Evolutionary conservation across 2,113 vertebrate genomes (phyloP).

Genomic region (Kryptolebias marmoratus): DNA sequence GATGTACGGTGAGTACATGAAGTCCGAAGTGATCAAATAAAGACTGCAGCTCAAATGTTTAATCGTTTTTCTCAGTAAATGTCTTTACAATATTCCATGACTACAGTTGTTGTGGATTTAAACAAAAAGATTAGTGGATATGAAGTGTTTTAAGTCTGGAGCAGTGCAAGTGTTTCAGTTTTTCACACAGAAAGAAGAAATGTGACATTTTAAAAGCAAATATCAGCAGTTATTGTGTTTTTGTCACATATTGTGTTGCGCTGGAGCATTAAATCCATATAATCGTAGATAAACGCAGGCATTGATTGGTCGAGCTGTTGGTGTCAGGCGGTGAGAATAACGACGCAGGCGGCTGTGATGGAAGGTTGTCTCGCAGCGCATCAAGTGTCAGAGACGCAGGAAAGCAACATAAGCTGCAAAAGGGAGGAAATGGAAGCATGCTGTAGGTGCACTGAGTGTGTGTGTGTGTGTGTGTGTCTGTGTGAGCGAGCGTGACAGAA

Average conservation of each 20-base stretch:
- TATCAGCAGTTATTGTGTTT: background rate
- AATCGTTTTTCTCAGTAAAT: background rate
- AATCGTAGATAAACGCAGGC: constrained; percentile 4
- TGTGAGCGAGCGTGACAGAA: constrained; percentile 11
- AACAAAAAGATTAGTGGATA: too few relatives aligned
- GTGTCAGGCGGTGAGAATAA: constrained; percentile 40
- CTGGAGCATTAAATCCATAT: background rate
- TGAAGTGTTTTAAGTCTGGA: background rate
- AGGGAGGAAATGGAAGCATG: constrained; percentile 21
- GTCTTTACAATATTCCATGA: too few relatives aligned
- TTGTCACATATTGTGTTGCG: background rate
- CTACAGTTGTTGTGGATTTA: too few relatives aligned
- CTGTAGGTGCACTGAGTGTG: constrained; percentile 43
- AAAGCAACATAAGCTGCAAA: constrained; percentile 32
- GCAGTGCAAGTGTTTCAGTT: background rate
- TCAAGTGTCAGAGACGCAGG: constrained; percentile 47
- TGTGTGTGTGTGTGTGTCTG: constrained; percentile 25
- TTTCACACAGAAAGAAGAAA: background rate
- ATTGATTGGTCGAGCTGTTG: constrained; percentile 6
- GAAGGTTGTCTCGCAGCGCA: constrained; percentile 33
- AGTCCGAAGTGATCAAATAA: too few relatives aligned
- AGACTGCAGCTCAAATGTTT: too few relatives aligned
- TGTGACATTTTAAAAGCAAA: background rate
- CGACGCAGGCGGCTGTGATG: background rate
- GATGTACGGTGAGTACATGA: constrained; percentile 92